Base-by-base conservation (phyloP, 1,140 invertebrate species). In the Drosophila rhopaloa region DNA sequence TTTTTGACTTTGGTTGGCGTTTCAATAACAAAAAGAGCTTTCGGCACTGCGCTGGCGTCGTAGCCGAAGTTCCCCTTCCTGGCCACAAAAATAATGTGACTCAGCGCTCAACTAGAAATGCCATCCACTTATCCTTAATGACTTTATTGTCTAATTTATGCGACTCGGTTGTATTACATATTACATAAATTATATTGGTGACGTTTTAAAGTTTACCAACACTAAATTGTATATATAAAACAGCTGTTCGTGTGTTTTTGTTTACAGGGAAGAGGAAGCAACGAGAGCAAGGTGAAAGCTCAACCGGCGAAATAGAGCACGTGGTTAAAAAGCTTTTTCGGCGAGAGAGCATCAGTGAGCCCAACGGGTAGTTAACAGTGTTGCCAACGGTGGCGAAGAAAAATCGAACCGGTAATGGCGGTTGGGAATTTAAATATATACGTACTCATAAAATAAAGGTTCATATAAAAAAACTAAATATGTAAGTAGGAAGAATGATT, bases 191-290 rank as follows among this genome's bases (percentile, higher is more conserved):
- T 40, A 35, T 35, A 1, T 54, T 8, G 4, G 37, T 35, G 35
- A 41, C 55, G 37, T 37, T 50, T 1, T 0, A 1, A 32, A 11
- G 40, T 6, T 76, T 19, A 19, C 19, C 48, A 76, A 59, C 72
- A 73, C 47, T 55, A 7, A 29, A 61, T 47, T 61, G 29, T 0
- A 24, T 24, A 48, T 38, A 40, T n/a, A 54, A 74, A 74, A 63
- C 81, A 84, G 76, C 81, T 84, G 81, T 47, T 62, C 4, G 0
- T 19, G 7, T 74, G 71, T 56, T 41, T 83, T 84, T 84, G 81
- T 79, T 84, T 79, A 80, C 46, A 67, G 43, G 7, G 13, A 58
- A 72, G 70, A 62, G 27, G 53, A 48, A 63, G 72, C 44, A 24
- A 24, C 5, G 16, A 19, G 13, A 50, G 29, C 10, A 24, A 14